Evolutionary conservation across 2,888 invertebrate species (phyloP).

Genomic region (Tetragnatha montana): DNA sequence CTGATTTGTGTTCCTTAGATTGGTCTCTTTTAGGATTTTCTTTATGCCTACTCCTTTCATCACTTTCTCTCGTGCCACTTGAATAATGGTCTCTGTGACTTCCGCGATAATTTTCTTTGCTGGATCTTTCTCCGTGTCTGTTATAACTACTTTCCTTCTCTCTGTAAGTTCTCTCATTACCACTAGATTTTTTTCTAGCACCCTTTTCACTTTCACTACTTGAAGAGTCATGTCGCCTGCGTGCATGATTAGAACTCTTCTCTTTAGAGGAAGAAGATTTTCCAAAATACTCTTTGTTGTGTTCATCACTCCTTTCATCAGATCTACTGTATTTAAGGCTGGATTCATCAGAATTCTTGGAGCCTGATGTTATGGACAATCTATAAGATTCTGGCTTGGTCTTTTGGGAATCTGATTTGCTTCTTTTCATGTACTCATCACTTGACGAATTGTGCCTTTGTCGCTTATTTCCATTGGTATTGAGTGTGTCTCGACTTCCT

Average conservation of each 20-base stretch:
- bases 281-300: neutral
- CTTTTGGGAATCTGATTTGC: neutral
- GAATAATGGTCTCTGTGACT: neutral
- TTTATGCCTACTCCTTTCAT: neutral
- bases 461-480: neutral
- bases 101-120: neutral
- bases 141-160: neutral
- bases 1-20: too few relatives aligned
- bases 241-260: neutral
- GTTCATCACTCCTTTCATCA: neutral
- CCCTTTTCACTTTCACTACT: conserved; percentile 13
- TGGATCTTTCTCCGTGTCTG: neutral
- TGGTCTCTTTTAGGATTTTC: neutral
- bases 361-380: neutral
- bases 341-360: neutral
- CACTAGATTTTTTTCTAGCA: neutral
- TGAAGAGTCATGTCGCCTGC: conserved; percentile 7
- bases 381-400: neutral
- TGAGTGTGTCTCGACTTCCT: neutral
- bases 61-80: neutral
- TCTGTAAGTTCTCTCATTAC: neutral
- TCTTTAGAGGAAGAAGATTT: neutral
- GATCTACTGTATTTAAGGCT: neutral
- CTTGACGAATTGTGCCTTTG: neutral
- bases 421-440: neutral